phyloP scores from a whole-genome alignment of 2,113 vertebrate genomes.

The Saiga tatarica region DNA sequence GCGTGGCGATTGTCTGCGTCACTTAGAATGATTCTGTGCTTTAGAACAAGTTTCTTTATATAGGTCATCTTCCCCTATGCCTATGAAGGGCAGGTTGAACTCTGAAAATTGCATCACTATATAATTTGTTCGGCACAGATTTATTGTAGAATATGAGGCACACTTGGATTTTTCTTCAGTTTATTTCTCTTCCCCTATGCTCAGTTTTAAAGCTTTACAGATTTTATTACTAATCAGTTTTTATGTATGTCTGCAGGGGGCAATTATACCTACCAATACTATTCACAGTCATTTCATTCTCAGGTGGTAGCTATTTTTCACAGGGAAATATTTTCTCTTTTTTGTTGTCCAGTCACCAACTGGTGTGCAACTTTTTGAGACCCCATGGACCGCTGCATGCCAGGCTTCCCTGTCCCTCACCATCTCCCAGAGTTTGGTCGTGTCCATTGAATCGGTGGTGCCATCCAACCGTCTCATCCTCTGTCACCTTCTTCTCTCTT shows the following conservation, averaged over 20 bases:
- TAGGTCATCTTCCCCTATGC: background rate
- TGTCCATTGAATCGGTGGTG: background rate
- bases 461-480: background rate
- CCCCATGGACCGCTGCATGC: background rate
- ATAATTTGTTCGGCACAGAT: background rate
- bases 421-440: background rate
- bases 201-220: slow-evolving; percentile 14
- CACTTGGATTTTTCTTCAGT: background rate
- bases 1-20: background rate
- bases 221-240: background rate
- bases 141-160: background rate
- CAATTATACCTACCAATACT: background rate
- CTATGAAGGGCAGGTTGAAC: background rate
- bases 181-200: background rate
- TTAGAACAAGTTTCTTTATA: background rate
- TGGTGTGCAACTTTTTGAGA: background rate
- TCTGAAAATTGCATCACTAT: background rate
- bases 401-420: background rate
- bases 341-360: background rate
- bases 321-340: background rate
- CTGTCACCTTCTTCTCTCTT: background rate
- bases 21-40: background rate
- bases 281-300: background rate
- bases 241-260: background rate
- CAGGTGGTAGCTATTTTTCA: background rate